Conservation (phyloP, 2,888 invertebrate genomes). For the Ecliptopera silaceata region DNA sequence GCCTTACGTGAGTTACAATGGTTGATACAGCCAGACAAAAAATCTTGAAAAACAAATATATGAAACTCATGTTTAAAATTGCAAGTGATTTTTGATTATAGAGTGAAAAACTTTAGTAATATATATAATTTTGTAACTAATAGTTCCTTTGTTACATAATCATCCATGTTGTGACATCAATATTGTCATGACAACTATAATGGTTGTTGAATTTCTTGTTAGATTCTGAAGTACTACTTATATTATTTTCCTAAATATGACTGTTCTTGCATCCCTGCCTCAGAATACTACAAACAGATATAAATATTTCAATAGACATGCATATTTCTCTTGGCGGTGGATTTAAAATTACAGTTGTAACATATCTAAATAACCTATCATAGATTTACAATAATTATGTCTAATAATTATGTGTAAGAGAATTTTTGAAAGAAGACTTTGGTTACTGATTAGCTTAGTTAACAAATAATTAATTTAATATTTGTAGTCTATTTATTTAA, state of each 20-base stretch:
- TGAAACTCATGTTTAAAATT: too few species aligned
- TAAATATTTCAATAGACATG: background rate
- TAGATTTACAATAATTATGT: background rate
- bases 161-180: background rate
- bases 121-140: too few species aligned
- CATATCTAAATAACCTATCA: background rate
- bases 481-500: too few species aligned
- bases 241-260: background rate
- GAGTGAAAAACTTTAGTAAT: too few species aligned
- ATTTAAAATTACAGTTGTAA: background rate
- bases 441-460: too few species aligned
- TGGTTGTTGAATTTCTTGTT: too few species aligned
- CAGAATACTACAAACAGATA: background rate
- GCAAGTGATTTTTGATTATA: too few species aligned
- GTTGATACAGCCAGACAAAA: too few species aligned
- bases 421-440: too few species aligned
- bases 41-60: too few species aligned
- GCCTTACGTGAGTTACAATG: background rate
- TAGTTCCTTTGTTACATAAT: background rate
- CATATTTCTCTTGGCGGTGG: slow-evolving; percentile 1
- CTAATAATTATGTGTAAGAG: background rate
- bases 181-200: background rate
- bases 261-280: background rate
- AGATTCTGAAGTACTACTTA: too few species aligned
- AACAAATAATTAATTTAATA: too few species aligned